phyloP scores from a whole-genome alignment of 92 coral and sea anemone species.

The Muricea muricata region DNA sequence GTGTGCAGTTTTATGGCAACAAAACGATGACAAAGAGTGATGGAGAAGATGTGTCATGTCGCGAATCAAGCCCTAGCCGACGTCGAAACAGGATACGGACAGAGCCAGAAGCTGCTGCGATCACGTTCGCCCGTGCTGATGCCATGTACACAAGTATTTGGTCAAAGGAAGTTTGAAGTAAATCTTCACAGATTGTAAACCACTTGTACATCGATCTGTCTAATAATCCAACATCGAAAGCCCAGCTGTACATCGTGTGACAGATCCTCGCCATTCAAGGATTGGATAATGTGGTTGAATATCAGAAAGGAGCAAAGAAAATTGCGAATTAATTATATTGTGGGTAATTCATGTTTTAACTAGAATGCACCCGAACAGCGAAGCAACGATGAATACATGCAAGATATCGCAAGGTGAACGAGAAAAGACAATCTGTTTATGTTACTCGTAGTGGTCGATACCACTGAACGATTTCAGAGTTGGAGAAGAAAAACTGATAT shows the following conservation, averaged over 20 bases:
- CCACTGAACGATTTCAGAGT: no score
- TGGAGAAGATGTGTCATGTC: constrained; percentile 1
- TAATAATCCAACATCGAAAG: no score
- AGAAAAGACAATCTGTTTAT: no score
- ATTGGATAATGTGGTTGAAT: background rate
- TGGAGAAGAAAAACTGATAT: no score
- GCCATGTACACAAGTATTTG: background rate
- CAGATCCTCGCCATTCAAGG: constrained; percentile 1
- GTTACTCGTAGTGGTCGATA: no score
- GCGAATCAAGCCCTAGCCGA: background rate
- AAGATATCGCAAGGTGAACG: no score
- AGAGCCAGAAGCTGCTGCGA: background rate
- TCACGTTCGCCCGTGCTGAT: background rate
- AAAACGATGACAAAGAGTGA: background rate
- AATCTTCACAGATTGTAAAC: background rate
- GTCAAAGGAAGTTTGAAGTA: background rate
- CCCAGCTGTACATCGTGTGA: background rate
- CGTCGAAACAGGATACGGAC: background rate
- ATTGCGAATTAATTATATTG: background rate
- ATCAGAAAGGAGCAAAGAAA: background rate
- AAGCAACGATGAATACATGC: no score
- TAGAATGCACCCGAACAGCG: no score
- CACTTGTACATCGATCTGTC: background rate
- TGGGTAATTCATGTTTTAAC: no score
- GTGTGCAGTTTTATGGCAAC: background rate